A percentile compares a stretch with the other conserved stretches of the same genome.
These are phyloP conservation scores for Scatophagus argus DNA, from an alignment of 2,113 vertebrate genomes.

Conservation along the genomic window DNA sequence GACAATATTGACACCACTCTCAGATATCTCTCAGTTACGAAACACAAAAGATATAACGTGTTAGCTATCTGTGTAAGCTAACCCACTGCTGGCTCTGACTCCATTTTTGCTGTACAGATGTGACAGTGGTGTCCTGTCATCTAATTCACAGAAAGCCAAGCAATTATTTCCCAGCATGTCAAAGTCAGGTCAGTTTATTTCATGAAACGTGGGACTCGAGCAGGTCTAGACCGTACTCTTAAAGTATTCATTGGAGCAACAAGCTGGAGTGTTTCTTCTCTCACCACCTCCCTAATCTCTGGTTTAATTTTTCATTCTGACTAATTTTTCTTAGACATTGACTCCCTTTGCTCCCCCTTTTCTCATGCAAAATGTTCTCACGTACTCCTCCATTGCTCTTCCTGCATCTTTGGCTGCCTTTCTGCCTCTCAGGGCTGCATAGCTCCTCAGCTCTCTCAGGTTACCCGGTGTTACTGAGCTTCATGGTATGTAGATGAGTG, in stretches of 20 bases:
- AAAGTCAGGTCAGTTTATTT: too few species aligned
- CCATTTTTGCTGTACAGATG: background rate
- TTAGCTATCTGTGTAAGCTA: background rate
- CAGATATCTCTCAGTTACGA: background rate
- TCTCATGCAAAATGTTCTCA: constrained; percentile 33
- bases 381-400: constrained; percentile 28
- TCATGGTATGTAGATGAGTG: constrained; percentile 65
- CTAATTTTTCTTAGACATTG: background rate
- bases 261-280: background rate
- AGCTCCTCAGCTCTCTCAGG: constrained; percentile 66
- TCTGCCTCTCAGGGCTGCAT: constrained; percentile 37
- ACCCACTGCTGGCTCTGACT: background rate
- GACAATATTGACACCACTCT: background rate
- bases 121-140: too few species aligned
- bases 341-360: constrained; percentile 4
- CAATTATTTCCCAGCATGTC: background rate
- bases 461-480: constrained; percentile 68
- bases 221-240: too few species aligned
- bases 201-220: too few species aligned
- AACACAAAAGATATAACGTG: background rate
- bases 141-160: background rate
- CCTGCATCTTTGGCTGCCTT: constrained; percentile 33
- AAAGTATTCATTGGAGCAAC: background rate
- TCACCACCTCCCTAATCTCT: background rate
- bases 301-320: background rate